Conservation (phyloP, 2,113 vertebrate genomes). For the Hippocampus barbouri region DNA sequence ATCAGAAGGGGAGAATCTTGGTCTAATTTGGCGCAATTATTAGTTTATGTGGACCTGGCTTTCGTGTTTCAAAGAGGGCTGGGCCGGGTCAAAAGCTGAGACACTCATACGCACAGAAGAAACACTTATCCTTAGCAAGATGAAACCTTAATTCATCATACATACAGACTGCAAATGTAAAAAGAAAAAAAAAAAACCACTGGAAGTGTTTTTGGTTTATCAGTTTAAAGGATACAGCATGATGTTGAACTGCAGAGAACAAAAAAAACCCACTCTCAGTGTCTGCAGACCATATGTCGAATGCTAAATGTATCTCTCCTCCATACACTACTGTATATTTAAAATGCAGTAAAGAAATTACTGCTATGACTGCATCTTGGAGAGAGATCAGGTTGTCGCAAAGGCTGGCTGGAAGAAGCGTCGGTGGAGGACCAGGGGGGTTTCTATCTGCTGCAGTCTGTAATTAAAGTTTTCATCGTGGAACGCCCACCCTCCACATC, state of each 20-base stretch:
- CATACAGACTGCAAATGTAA: not conserved
- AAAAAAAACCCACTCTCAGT: not conserved
- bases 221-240: constrained; percentile 9
- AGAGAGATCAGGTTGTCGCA: not conserved
- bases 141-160: not conserved
- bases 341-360: not conserved
- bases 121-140: too few relatives aligned
- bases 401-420: not conserved
- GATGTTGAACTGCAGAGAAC: not conserved
- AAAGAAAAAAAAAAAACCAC: not conserved
- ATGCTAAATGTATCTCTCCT: not conserved
- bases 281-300: not conserved
- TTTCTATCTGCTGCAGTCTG: not conserved
- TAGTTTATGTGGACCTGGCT: too few relatives aligned
- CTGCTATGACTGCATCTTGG: constrained; percentile 35
- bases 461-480: constrained; percentile 4
- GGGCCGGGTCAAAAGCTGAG: too few relatives aligned
- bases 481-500: not conserved
- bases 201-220: constrained; percentile 17
- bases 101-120: too few relatives aligned
- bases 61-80: too few relatives aligned
- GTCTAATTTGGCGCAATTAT: too few relatives aligned
- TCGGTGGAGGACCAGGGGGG: not conserved
- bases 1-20: too few relatives aligned
- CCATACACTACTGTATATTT: not conserved